Base-by-base conservation (phyloP, 2,888 invertebrate species). In the Eurytoma californica region DNA sequence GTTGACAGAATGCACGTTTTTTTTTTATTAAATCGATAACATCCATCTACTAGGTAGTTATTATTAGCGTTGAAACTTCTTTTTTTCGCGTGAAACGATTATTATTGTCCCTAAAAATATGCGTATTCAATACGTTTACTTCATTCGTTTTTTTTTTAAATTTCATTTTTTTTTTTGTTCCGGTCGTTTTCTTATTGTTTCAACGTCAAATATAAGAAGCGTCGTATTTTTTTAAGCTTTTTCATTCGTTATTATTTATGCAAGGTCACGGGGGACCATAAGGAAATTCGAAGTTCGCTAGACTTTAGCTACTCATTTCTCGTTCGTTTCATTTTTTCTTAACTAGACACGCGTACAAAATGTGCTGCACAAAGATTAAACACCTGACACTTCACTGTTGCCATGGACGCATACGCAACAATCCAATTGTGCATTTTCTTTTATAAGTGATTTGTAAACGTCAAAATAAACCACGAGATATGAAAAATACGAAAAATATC, bases 31-130 rank as follows among this genome's bases (percentile, higher is more conserved):
- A 68, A 61, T 63, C 57, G 3, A 53, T 67, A 67, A 68, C 51
- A 74, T 68, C 24, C 66, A 69, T 76, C 49, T 61, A 67, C 47
- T 74, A 72, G 16, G 2, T 55, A 28, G 9, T 63, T 61, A 69
- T 39, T 39, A 39, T 39, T 39, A 77, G 60, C 72, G 39, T 77
- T 72, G 39, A 72, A 77, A 66, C 49, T 53, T 47, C 0, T 55
- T 14, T 16, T 74, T 67, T 65, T 72, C 66, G 69, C 77, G 68
- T 77, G 61, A 77, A 76, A 77, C 66, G 65, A 58, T 80, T 76
- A 80, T 80, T 80, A 80, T 80, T 80, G 80, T 80, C 80, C 77
- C 77, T 80, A 80, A 80, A 77, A 80, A 77, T 77, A 77, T 77
- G 70, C 66, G 69, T 77, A 69, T 69, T 70, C 39, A 65, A 77